These are phyloP conservation scores for Luffia ferchaultella DNA, from an alignment of 2,888 invertebrate species.

Conservation along the genomic window DNA sequence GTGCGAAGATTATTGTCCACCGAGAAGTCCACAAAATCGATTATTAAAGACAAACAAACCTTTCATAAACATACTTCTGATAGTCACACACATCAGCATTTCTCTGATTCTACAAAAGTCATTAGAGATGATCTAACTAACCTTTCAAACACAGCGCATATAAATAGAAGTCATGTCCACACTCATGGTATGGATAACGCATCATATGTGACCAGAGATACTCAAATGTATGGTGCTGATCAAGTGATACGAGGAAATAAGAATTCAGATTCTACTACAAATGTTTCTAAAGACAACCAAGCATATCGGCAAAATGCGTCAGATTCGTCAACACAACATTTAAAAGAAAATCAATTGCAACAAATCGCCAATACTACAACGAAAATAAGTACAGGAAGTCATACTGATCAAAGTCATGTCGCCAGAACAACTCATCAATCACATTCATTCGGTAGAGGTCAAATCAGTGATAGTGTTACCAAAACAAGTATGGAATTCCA, in stretches of 20 bases:
- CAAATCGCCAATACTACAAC: background rate
- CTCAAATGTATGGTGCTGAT: background rate
- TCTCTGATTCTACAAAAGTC: conserved; percentile 17
- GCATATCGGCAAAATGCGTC: background rate
- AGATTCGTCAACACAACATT: background rate
- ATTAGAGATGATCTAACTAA: conserved; percentile 3
- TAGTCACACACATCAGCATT: conserved; percentile 21
- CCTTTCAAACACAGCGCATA: background rate
- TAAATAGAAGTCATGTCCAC: conserved; percentile 10
- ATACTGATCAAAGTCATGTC: conserved; percentile 27
- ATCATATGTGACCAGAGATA: background rate
- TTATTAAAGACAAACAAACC: conserved; percentile 2
- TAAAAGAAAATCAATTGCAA: background rate
- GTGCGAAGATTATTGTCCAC: conserved; percentile 27
- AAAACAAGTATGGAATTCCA: conserved; percentile 63
- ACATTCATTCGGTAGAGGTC: conserved; percentile 43
- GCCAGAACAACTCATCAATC: conserved; percentile 31
- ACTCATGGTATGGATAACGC: conserved; percentile 20
- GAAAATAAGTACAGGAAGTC: conserved; percentile 17
- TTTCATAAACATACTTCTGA: conserved; percentile 22
- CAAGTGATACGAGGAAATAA: background rate
- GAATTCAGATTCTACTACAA: background rate
- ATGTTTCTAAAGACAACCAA: background rate
- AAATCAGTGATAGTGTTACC: conserved; percentile 50
- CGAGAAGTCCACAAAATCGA: conserved; percentile 20